Conservation (phyloP, 1,140 invertebrate genomes). For the Ips typographus region DNA sequence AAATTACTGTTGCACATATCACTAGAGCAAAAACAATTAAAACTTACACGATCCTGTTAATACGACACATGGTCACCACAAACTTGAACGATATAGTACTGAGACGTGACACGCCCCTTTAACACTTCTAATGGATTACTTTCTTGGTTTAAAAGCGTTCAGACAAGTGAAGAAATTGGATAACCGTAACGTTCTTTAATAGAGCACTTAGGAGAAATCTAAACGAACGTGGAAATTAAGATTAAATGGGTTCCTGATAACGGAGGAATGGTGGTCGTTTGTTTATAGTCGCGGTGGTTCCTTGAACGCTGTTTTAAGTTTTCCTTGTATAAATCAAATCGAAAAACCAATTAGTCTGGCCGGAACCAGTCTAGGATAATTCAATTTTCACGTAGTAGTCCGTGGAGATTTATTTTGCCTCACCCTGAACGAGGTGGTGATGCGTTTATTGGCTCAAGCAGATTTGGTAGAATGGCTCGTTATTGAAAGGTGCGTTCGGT, state of each 20-base stretch:
- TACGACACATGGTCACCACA: slow-evolving; percentile 29
- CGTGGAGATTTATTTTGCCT: too few relatives aligned
- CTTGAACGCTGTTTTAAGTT: too few relatives aligned
- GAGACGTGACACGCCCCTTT: background rate
- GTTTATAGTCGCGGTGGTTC: too few relatives aligned
- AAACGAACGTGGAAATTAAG: slow-evolving; percentile 19
- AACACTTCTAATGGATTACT: background rate
- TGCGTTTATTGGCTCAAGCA: too few relatives aligned
- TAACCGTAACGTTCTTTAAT: slow-evolving; percentile 8
- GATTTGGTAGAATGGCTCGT: too few relatives aligned
- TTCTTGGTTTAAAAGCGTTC: slow-evolving; percentile 1
- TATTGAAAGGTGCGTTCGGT: too few relatives aligned
- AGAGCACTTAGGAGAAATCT: slow-evolving; percentile 12
- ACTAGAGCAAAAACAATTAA: background rate
- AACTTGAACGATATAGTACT: slow-evolving; percentile 10
- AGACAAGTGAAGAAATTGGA: slow-evolving; percentile 5
- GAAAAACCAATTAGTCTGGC: too few relatives aligned
- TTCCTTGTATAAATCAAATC: too few relatives aligned
- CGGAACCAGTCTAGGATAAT: too few relatives aligned
- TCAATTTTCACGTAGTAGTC: too few relatives aligned
- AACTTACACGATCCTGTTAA: slow-evolving; percentile 21
- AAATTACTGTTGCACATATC: background rate
- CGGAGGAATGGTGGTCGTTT: background rate
- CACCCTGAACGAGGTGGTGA: too few relatives aligned
- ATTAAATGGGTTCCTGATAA: slow-evolving; percentile 14